A percentile compares a stretch with the other conserved stretches of the same genome.
Evolutionary conservation across 2,797 vertebrate genomes (phyloP).

Genomic region (Morelia viridis): DNA sequence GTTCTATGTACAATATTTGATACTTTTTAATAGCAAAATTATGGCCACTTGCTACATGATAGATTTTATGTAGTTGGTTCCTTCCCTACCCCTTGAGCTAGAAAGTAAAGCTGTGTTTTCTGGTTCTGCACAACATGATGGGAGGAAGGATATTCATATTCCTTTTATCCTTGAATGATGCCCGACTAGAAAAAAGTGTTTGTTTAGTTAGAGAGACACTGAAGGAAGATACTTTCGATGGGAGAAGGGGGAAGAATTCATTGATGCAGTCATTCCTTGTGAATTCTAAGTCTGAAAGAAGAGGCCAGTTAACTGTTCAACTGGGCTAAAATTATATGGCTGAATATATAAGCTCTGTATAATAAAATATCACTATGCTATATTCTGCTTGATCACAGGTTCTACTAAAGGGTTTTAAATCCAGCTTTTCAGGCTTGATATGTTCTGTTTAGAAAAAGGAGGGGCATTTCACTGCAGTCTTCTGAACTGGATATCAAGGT

Average conservation of each 20-base stretch:
- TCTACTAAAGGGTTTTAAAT: neutral
- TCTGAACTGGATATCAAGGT: neutral
- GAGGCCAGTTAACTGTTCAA: neutral
- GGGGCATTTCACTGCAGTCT: neutral
- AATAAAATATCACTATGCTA: constrained; percentile 16
- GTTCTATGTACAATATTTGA: neutral
- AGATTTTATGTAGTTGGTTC: neutral
- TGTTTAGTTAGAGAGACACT: constrained; percentile 7
- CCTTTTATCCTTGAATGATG: neutral
- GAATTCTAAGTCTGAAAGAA: neutral
- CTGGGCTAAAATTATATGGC: neutral
- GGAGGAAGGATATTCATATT: neutral
- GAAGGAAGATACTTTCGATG: constrained; percentile 6
- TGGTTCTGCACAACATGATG: neutral
- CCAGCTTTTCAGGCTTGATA: neutral
- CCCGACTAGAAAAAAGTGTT: neutral
- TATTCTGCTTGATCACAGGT: neutral
- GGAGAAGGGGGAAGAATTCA: neutral
- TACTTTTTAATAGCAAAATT: neutral
- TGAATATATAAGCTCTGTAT: neutral
- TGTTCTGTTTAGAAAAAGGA: neutral
- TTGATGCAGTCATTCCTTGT: constrained; percentile 5
- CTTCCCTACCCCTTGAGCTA: neutral
- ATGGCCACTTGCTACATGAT: neutral
- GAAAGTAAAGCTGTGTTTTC: neutral